These are phyloP conservation scores for Sipha maydis DNA, from an alignment of 2,888 invertebrate genomes.

Conservation along the genomic window DNA sequence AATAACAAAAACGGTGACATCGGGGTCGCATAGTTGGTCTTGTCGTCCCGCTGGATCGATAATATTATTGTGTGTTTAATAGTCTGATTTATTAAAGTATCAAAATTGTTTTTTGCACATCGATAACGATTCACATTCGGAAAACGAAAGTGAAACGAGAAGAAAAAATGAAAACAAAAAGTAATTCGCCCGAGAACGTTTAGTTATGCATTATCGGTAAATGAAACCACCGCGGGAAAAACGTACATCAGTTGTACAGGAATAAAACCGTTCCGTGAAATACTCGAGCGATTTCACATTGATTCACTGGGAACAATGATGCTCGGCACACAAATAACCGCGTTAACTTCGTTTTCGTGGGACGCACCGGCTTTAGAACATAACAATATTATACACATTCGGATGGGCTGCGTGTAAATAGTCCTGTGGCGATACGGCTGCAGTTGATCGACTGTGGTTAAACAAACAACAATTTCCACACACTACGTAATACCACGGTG, in stretches of 20 bases:
- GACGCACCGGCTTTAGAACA: too few relatives aligned
- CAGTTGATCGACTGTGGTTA: too few relatives aligned
- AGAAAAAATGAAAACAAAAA: not conserved
- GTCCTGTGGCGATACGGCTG: too few relatives aligned
- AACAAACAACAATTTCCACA: too few relatives aligned
- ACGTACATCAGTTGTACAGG: not conserved
- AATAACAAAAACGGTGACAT: not conserved
- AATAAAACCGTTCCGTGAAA: not conserved
- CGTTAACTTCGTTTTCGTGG: too few relatives aligned
- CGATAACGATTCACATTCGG: not conserved
- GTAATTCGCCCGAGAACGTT: not conserved
- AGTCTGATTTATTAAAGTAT: slow-evolving; percentile 27
- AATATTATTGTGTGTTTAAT: not conserved
- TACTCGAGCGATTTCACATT: not conserved
- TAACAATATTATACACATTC: too few relatives aligned
- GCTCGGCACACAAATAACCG: too few relatives aligned
- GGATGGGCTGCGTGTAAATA: too few relatives aligned
- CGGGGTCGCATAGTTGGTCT: slow-evolving; percentile 43
- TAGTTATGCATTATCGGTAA: too few relatives aligned
- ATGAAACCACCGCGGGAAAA: not conserved
- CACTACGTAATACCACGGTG: too few relatives aligned
- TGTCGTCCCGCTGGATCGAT: slow-evolving; percentile 11
- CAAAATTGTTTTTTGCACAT: not conserved
- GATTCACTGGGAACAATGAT: too few relatives aligned
- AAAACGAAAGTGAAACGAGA: not conserved